Percentiles rank a stretch among this genome's conserved stretches.
phyloP scores from a whole-genome alignment of 2,888 invertebrate genomes.

The Eupithecia inturbata region DNA sequence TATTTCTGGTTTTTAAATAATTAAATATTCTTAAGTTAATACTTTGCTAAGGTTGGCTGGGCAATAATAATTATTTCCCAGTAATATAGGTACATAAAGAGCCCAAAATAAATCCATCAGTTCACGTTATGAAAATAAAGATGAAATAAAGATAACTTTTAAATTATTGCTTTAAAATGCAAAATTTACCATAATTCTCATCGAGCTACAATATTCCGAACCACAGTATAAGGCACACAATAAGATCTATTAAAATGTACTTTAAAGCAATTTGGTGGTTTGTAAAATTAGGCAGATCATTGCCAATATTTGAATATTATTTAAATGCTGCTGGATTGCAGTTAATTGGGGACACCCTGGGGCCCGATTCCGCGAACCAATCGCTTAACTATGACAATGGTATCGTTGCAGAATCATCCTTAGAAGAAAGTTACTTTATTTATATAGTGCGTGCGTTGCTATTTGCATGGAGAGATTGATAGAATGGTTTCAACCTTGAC shows the following conservation, averaged over 20 bases:
- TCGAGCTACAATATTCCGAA: background rate
- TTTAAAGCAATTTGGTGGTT: background rate
- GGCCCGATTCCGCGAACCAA: background rate
- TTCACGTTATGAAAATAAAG: background rate
- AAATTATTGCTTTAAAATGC: slow-evolving; percentile 4
- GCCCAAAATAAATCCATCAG: background rate
- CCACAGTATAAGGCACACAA: slow-evolving; percentile 5
- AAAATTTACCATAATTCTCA: background rate
- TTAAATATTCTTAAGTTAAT: background rate
- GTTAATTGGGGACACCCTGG: no score
- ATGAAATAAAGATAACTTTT: background rate
- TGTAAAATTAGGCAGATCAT: background rate
- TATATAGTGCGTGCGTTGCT: no score
- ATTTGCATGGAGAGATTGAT: no score
- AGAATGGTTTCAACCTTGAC: no score
- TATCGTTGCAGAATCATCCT: background rate
- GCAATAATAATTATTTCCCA: background rate
- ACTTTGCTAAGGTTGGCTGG: background rate
- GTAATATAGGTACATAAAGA: background rate
- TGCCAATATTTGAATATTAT: background rate
- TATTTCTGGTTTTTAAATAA: background rate
- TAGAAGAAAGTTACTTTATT: background rate
- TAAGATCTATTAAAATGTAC: background rate
- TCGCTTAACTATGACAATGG: background rate
- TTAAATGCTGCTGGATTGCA: no score